Evolutionary conservation across 2,113 vertebrate genomes (phyloP), one percentile per base, ranked within the genome.

Genomic region (Tetrax tetrax): DNA sequence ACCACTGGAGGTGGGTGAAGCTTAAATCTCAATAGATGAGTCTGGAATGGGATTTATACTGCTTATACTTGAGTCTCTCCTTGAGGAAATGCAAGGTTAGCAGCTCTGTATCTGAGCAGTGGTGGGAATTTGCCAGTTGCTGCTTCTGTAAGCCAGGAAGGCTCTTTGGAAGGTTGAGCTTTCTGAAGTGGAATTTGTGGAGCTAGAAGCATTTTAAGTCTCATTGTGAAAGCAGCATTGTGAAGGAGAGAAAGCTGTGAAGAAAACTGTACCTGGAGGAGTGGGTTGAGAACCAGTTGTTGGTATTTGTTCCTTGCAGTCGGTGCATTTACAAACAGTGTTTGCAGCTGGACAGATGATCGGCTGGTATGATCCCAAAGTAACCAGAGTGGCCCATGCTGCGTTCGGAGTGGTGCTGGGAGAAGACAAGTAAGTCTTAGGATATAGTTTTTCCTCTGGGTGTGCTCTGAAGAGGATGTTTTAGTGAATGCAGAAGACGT

Each of bases 331-430:
- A 22, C 99, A 99, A 93, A 69, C 98, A 31, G 37, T 99, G 87
- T 99, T 99, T 93, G 98, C 98, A 54, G 99, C 98, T 35, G 99
- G 96, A 53, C 99, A 98, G 84, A 98, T 99, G 99, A 98, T 99
- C 3, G 99, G 99, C 82, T 99, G 99, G 99, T 99, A 99, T 57
- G 97, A 99, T 89, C 98, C 99, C 38, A 98, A 98, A 87, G 98
- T 99, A 59, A 99, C 98, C 79, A 98, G 98, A 74, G 98, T 99
- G 92, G 98, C 98, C 77, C 99, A 99, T 33, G 99, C 99, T 1
- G 98, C 99, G 0, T 99, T 99, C 3, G 99, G 99, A 61, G 99
- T 99, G 92, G 99, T 99, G 76, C 97, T 99, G 37, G 99, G 99
- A 41, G 99, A 99, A 95, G 99, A 99, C 98, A 99, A 99, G 99